Evolutionary conservation across 92 coral and sea anemone species (phyloP).

Genomic region (Micromussa lordhowensis): DNA sequence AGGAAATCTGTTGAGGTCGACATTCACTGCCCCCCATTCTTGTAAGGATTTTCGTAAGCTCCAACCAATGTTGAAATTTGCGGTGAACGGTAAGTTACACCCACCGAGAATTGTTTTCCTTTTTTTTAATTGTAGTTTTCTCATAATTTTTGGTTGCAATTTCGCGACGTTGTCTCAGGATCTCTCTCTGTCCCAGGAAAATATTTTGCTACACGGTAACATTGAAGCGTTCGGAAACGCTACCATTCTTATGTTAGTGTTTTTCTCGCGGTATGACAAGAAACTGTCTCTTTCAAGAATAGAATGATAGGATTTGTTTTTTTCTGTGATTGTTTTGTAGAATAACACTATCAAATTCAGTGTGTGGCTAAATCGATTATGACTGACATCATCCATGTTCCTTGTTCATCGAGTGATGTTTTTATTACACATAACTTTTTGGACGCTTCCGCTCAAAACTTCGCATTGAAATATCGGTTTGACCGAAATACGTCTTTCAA

Average conservation of each 20-base stretch:
- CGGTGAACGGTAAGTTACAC: slow-evolving; percentile 62
- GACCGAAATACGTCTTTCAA: background rate
- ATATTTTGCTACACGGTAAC: background rate
- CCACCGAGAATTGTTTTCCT: background rate
- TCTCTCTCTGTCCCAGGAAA: background rate
- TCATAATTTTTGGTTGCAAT: background rate
- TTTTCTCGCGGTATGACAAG: background rate
- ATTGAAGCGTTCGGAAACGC: background rate
- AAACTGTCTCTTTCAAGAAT: background rate
- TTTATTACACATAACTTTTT: background rate
- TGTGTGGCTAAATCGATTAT: background rate
- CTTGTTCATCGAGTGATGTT: background rate
- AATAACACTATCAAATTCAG: background rate
- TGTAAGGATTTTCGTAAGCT: background rate
- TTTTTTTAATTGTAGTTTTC: background rate
- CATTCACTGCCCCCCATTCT: background rate
- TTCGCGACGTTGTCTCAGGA: background rate
- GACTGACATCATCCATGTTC: background rate
- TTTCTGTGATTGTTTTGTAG: background rate
- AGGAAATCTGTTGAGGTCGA: background rate
- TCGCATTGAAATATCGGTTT: background rate
- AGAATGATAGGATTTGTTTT: background rate
- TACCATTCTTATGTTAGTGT: background rate
- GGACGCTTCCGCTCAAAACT: background rate
- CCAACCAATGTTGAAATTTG: slow-evolving; percentile 63